Base-by-base conservation (phyloP, 2,888 invertebrate genomes). In the Mimumesa dahlbomi region DNA sequence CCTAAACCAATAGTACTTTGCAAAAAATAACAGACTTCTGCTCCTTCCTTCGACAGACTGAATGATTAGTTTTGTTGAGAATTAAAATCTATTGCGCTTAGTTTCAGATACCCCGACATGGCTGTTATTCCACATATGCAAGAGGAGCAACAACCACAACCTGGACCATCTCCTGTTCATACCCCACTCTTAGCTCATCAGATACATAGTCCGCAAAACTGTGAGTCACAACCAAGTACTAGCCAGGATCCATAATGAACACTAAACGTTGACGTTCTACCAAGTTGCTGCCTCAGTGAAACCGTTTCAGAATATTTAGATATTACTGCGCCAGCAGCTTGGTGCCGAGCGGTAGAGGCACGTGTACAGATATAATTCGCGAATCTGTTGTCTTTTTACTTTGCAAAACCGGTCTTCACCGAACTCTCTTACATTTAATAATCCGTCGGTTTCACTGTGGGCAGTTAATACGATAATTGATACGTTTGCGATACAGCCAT, bases 241-340 rank as follows among this genome's bases (percentile, higher is more conserved):
- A 87, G 79, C 72, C 88, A 87, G 84, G 87, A 88, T 86, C 85
- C 86, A 88, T 88, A 88, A 87, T 89, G 87, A 86, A 86, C 71
- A 76, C 75, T 82, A 71, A 81, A 75, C 45, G 45, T 64, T 53
- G 65, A 69, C 56, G 70, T 75, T 75, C 64, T 65, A 69, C 73
- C 78, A 79, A 75, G 77, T 81, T 72, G 79, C 79, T 82, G 83
- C 72, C 81, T 79, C 82, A 69, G 80, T 82, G 75, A 81, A 79
- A 82, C 62, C 58, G 75, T 75, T 80, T 77, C 73, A 71, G 67
- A 75, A 72, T 76, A 72, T 68, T 72, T 73, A 71, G 70, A 78
- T 70, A 69, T 77, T 59, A 75, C 76, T 70, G 80, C 58, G 70
- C 58, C 79, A 71, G 79, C 77, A 76, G 66, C 72, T 75, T 81